Conservation (phyloP, 2,113 vertebrate species). For the Pavo muticus region DNA sequence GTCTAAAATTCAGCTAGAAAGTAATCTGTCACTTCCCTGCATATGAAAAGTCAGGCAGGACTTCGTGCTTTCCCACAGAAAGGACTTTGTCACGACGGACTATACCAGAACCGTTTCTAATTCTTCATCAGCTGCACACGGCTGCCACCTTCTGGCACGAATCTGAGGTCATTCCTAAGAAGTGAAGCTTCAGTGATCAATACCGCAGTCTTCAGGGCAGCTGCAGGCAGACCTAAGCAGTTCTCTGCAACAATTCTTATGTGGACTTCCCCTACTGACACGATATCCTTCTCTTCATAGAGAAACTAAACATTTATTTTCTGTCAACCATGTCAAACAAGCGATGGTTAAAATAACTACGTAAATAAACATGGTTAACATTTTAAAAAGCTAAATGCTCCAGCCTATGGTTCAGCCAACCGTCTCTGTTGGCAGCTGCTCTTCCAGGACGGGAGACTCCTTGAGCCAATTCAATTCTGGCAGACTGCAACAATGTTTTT, state of each 20-base stretch:
- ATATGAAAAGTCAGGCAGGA: background rate
- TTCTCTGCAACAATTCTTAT: background rate
- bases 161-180: background rate
- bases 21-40: background rate
- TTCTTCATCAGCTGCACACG: background rate
- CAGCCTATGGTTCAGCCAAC: background rate
- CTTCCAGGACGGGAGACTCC: background rate
- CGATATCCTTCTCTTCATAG: background rate
- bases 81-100: background rate
- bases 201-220: background rate
- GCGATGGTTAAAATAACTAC: background rate
- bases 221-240: background rate
- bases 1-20: background rate
- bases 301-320: background rate
- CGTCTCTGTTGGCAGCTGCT: background rate
- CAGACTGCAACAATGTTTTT: background rate
- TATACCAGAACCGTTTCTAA: rapidly evolving
- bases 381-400: background rate
- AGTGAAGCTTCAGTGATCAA: rapidly evolving
- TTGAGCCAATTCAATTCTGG: background rate
- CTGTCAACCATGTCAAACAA: background rate
- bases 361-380: background rate
- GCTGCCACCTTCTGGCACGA: slow-evolving; percentile 60
- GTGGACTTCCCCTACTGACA: background rate
- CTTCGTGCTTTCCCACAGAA: background rate